phyloP scores from a whole-genome alignment of 2,888 invertebrate genomes.

The Homarus gammarus region DNA sequence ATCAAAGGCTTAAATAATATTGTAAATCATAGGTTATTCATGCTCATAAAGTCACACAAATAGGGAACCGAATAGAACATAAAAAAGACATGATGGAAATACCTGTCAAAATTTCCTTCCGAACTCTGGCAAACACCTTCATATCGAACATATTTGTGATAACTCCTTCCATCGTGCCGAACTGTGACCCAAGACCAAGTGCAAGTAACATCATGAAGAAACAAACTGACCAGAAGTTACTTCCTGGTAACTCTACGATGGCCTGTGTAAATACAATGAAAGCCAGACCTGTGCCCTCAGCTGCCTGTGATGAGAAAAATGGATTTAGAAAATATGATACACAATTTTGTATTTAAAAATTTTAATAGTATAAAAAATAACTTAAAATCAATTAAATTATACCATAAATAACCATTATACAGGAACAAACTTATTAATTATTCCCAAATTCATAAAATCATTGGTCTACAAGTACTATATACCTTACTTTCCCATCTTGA shows the following conservation, averaged over 20 bases:
- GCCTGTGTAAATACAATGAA: constrained; percentile 99
- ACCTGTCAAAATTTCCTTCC: constrained; percentile 94
- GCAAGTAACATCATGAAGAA: constrained; percentile 97
- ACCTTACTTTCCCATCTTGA: too few species aligned
- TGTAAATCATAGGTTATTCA: too few species aligned
- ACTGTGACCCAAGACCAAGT: constrained; percentile 95
- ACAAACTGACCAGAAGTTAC: constrained; percentile 97
- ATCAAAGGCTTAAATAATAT: too few species aligned
- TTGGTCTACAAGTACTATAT: too few species aligned
- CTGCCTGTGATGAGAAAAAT: constrained; percentile 84
- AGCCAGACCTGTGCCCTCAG: constrained; percentile 96
- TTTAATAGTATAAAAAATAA: too few species aligned
- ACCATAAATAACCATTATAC: too few species aligned
- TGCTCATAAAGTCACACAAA: too few species aligned
- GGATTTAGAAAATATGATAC: neutral
- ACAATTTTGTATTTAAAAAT: neutral
- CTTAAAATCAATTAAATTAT: too few species aligned
- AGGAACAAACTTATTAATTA: too few species aligned
- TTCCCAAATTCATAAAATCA: too few species aligned
- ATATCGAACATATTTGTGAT: constrained; percentile 96
- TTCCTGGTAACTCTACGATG: constrained; percentile 94
- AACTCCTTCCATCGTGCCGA: constrained; percentile 97
- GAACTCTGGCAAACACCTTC: constrained; percentile 92
- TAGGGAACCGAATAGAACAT: too few species aligned
- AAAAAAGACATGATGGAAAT: too few species aligned